These are phyloP conservation scores for Brachynemurus nebulosus DNA, from an alignment of 2,888 invertebrate species.

Conservation along the genomic window DNA sequence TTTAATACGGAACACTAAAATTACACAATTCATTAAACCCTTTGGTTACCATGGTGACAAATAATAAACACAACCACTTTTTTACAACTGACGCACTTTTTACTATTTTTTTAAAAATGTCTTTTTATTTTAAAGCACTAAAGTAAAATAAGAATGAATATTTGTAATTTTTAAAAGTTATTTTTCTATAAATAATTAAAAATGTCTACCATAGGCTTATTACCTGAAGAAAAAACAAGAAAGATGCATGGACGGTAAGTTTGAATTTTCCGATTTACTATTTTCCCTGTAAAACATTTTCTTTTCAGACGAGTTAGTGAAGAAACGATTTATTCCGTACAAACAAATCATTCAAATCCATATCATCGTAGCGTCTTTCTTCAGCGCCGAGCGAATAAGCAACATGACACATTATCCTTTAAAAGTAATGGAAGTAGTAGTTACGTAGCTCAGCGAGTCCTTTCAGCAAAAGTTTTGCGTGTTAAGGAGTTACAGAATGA, in stretches of 20 bases:
- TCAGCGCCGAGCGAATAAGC: not conserved
- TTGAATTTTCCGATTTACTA: not conserved
- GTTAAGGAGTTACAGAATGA: slow-evolving; percentile 69
- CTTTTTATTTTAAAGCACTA: too few relatives aligned
- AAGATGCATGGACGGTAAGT: slow-evolving; percentile 20
- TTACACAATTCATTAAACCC: too few relatives aligned
- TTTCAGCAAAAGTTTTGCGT: slow-evolving; percentile 62
- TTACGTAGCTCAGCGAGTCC: slow-evolving; percentile 42
- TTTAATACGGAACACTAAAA: too few relatives aligned
- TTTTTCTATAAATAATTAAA: slow-evolving; percentile 13
- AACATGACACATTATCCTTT: not conserved
- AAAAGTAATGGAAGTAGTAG: not conserved
- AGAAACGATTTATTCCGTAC: slow-evolving; percentile 13
- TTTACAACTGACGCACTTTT: too few relatives aligned
- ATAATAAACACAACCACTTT: too few relatives aligned
- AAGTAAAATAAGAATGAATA: too few relatives aligned
- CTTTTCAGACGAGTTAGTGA: not conserved
- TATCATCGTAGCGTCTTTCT: not conserved
- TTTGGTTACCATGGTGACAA: too few relatives aligned
- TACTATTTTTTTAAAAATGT: too few relatives aligned
- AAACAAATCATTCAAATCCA: not conserved
- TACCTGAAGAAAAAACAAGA: slow-evolving; percentile 36
- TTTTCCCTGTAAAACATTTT: not conserved
- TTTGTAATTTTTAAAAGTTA: not conserved
- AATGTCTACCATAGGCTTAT: slow-evolving; percentile 38